Base-by-base conservation (phyloP, 2,113 vertebrate species). In the Dasypus novemcinctus region DNA sequence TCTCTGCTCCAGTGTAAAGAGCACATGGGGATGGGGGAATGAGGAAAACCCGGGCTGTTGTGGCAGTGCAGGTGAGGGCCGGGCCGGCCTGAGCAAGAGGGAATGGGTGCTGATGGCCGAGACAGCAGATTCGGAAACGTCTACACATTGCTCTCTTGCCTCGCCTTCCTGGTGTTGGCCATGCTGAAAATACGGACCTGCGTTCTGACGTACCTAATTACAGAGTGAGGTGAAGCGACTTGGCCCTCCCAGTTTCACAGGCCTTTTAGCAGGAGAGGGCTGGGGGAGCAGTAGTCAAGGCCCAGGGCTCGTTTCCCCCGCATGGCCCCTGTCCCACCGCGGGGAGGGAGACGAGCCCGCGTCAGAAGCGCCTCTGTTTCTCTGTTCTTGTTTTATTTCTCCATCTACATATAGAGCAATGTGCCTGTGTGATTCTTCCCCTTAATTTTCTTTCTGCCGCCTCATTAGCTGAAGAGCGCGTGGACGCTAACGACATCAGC, bases 361-460 rank as follows among this genome's bases (percentile, higher is more conserved):
- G 1, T 29, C 6, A 11, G 6, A 0, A 29, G 71, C 0, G 43
- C 93, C 79, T 57, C 85, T 81, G 72, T 82, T 84, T 92, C 76
- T 11, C 93, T 46, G 66, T 68, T 88, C 79, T 46, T 27, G 63
- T n/a, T 95, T 87, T 66, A 76, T 95, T 91, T 95, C 93, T 82
- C 93, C 83, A 91, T 96, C 97, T 90, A 68, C 95, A 90, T 54
- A 86, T 6, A 90, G 59, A 94, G 96, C 93, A 92, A 41, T 33
- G 93, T 75, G 97, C 96, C 97, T 61, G 72, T 87, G 96, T 95
- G 97, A 76, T 95, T 88, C 18, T 66, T 33, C 89, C 97, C 94
- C 95, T 96, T 97, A 96, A 97, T 98, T 98, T 97, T 96, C 97
- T 96, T 95, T 98, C 97, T 94, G 95, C 97, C 96, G 97, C 97